Conservation (phyloP, 2,113 vertebrate genomes). For the Accipiter virgatus region DNA sequence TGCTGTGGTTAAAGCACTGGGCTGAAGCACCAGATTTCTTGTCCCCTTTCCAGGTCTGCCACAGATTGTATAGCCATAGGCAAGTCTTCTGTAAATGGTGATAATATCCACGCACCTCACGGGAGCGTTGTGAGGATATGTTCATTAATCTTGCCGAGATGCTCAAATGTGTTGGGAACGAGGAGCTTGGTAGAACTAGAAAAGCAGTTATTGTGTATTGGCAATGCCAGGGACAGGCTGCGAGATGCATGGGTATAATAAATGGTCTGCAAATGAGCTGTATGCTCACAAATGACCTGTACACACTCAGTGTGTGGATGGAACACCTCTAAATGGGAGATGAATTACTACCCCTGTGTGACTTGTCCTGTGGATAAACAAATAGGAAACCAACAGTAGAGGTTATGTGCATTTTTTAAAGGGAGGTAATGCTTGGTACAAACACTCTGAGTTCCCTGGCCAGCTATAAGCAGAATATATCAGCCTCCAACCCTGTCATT, state of each 20-base stretch:
- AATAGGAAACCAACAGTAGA: not conserved
- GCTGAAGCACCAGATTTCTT: constrained; percentile 24
- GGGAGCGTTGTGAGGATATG: not conserved
- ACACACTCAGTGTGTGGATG: not conserved
- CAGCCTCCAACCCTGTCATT: not conserved
- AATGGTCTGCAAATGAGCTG: constrained; percentile 2
- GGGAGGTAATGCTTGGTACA: not conserved
- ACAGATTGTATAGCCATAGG: constrained; percentile 22
- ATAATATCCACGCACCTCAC: not conserved
- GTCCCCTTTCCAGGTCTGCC: constrained; percentile 41
- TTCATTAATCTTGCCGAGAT: not conserved
- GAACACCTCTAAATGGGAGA: not conserved
- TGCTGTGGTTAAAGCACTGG: not conserved
- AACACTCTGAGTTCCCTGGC: not conserved
- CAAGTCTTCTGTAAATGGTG: not conserved
- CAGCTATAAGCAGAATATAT: not conserved
- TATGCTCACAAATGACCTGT: not conserved
- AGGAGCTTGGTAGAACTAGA: not conserved
- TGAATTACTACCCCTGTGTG: not conserved
- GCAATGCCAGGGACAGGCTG: not conserved
- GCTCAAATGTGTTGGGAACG: not conserved
- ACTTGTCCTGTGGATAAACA: not conserved
- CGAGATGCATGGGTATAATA: not conserved
- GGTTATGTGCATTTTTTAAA: not conserved
- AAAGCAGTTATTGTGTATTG: not conserved